Base-by-base conservation (phyloP, 2,797 vertebrate species). In the Avahi laniger region DNA sequence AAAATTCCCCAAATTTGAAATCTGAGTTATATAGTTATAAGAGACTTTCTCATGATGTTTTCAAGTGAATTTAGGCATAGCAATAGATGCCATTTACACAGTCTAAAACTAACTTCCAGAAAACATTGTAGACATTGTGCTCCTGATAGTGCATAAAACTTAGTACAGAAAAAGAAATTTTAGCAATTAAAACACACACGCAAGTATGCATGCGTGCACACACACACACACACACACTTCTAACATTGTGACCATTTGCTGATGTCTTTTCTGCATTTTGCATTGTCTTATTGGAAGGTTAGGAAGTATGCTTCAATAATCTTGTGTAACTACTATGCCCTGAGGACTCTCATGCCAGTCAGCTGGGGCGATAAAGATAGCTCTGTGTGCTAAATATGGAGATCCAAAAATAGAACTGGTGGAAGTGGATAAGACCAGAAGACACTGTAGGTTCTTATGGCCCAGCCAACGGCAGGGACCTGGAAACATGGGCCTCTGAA, bases 291-390 rank as follows among this genome's bases (percentile, higher is more conserved):
- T 59, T 86, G 76, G 72, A 90, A 92, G 96, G 41, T 38, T 85
- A 86, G 95, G 97, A 98, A 96, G 78, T 70, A 78, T 22, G 91
- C 89, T 89, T 95, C n/a, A 46, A 59, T 84, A 75, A 73, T 92
- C 93, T 84, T 89, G 46, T 84, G 26, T 93, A 93, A 89, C 78
- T 96, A 3, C 83, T 52, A 2, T 96, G 94, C 96, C 97, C 95
- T 65, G 85, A 79, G 94, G 97, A 97, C 72, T 95, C 94, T 73
- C 93, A 96, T 91, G 97, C 93, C 87, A 75, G 96, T 98, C 97
- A 98, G 96, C 95, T 92, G 96, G 86, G 59, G 63, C 28, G 96
- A 85, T 92, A 96, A 97, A 98, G 86, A 97, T 97, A 97, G 97
- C 54, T 91, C 91, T 61, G 30, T 84, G 95, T 41, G 78, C 87